Evolutionary conservation across 2,797 vertebrate species (phyloP).

Genomic region (Melanogrammus aeglefinus): DNA sequence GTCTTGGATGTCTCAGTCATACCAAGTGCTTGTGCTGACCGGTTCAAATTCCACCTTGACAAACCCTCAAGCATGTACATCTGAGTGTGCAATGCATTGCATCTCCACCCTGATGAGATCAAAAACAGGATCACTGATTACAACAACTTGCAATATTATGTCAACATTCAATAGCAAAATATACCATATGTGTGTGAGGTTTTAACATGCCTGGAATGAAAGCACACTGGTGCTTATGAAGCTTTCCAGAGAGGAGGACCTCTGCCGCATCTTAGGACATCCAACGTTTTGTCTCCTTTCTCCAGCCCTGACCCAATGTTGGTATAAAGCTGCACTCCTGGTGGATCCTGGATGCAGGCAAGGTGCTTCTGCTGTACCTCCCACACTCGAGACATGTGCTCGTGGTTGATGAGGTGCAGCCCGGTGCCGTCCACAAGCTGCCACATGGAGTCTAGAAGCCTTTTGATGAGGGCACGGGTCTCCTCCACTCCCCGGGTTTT

Average conservation of each 20-base stretch:
- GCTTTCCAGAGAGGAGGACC: too few species aligned
- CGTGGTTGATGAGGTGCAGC: too few species aligned
- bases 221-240: too few species aligned
- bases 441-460: too few species aligned
- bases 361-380: too few species aligned
- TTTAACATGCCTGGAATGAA: background rate
- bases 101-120: constrained; percentile 21
- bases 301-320: background rate
- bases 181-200: background rate
- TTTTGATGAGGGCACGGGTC: too few species aligned
- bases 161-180: background rate
- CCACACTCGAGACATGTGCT: too few species aligned
- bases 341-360: background rate
- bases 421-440: too few species aligned
- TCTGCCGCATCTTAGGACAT: too few species aligned
- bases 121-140: background rate
- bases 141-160: too few species aligned
- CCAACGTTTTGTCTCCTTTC: too few species aligned
- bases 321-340: background rate
- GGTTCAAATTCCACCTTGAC: constrained; percentile 30
- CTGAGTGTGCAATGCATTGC: constrained; percentile 27
- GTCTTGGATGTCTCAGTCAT: constrained; percentile 8
- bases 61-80: constrained; percentile 34
- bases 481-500: too few species aligned
- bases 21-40: constrained; percentile 12